Percentiles rank a stretch among this genome's conserved stretches.
phyloP scores from a whole-genome alignment of 2,888 invertebrate species.

The Agrochola circellaris region DNA sequence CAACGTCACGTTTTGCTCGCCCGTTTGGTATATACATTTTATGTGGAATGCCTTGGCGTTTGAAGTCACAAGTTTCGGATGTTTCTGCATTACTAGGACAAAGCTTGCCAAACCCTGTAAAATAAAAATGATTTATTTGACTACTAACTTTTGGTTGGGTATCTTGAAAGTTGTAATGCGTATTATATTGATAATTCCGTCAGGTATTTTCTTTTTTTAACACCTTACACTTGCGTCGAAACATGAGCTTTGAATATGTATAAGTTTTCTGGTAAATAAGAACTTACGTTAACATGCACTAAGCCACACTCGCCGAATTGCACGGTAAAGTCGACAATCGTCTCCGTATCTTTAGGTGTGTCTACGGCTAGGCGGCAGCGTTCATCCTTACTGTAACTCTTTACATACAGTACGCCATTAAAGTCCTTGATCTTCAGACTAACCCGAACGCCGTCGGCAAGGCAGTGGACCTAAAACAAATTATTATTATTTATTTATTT shows the following conservation, averaged over 20 bases:
- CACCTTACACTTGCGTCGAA: not conserved
- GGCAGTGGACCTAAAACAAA: conserved; percentile 93
- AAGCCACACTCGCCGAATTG: conserved; percentile 97
- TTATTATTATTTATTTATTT: conserved; percentile 9
- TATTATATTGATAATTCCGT: not conserved
- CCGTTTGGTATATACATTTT: conserved; percentile 98
- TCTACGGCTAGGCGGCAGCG: conserved; percentile 96
- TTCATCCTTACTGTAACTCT: conserved; percentile 98
- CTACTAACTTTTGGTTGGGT: not conserved
- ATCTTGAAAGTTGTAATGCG: not conserved
- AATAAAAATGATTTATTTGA: conserved; percentile 31
- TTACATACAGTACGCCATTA: conserved; percentile 97
- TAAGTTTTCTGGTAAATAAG: not conserved
- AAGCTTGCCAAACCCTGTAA: conserved; percentile 97
- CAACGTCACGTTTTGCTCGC: conserved; percentile 97
- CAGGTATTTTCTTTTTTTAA: not conserved
- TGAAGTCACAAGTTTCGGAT: conserved; percentile 98
- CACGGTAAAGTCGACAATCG: conserved; percentile 95
- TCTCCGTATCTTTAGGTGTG: conserved; percentile 92
- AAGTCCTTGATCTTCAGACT: conserved; percentile 95
- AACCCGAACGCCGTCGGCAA: conserved; percentile 97
- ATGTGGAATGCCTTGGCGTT: conserved; percentile 99
- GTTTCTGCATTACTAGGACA: conserved; percentile 98
- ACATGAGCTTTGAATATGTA: not conserved
- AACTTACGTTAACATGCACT: conserved; percentile 96